Conservation (phyloP, 2,113 vertebrate genomes). For the Trichomycterus rosablanca region DNA sequence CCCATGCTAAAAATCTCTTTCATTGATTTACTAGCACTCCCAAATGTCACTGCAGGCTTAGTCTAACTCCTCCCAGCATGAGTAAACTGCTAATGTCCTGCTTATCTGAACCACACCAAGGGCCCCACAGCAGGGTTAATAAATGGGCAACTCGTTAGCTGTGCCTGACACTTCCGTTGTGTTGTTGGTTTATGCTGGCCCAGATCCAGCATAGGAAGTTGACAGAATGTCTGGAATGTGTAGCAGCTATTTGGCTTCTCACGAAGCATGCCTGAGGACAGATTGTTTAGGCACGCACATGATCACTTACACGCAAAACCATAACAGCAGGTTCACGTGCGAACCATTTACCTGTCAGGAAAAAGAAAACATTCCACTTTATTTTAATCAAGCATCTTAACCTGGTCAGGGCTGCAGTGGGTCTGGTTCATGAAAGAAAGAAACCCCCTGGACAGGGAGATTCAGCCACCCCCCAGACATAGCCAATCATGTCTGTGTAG, state of each 20-base stretch:
- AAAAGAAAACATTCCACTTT: too few relatives aligned
- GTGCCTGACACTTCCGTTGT: slow-evolving; percentile 25
- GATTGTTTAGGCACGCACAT: slow-evolving; percentile 25
- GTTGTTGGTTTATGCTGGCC: slow-evolving; percentile 30
- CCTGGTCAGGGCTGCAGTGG: too few relatives aligned
- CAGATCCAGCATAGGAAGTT: slow-evolving; percentile 32
- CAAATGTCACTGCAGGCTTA: background rate
- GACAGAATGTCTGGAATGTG: slow-evolving; percentile 45
- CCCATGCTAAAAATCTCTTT: too few relatives aligned
- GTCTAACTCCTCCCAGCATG: slow-evolving; percentile 12
- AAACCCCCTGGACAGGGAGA: too few relatives aligned
- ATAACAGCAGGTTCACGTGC: too few relatives aligned
- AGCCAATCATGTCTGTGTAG: too few relatives aligned
- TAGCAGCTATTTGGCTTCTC: slow-evolving; percentile 32
- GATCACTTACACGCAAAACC: slow-evolving; percentile 18
- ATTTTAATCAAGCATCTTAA: too few relatives aligned
- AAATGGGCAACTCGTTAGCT: slow-evolving; percentile 16
- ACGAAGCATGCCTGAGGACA: slow-evolving; percentile 31
- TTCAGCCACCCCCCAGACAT: too few relatives aligned
- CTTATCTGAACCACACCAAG: slow-evolving; percentile 1
- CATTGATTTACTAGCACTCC: slow-evolving; percentile 33
- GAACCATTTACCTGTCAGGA: slow-evolving; percentile 21
- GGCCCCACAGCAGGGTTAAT: slow-evolving; percentile 7
- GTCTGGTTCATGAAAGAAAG: too few relatives aligned
- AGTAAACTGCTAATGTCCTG: slow-evolving; percentile 1